Evolutionary conservation across 1,140 invertebrate genomes (phyloP), one percentile per base, ranked within the genome.

Genomic region (Dufourea novaeangliae): DNA sequence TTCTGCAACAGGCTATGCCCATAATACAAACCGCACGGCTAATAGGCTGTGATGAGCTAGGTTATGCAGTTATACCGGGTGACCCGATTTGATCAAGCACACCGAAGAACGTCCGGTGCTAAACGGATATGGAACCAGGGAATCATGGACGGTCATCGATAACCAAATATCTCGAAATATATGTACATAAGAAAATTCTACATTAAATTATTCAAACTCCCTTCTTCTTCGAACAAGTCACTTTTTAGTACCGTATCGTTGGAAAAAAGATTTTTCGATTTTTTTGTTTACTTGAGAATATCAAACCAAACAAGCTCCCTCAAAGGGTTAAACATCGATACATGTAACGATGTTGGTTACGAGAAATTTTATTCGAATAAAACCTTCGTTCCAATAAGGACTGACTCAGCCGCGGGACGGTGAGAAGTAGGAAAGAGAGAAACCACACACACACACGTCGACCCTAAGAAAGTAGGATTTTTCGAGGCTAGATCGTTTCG

Each of bases 401-500:
- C 20, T n/a, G 41, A 20, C 6, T 22, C 1, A 17, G 27, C 7
- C 7, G 20, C n/a, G 3, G 12, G 29, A 3, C 44, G 29, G 10
- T 11, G 25, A 27, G 8, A 25, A 5, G 46, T 7, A 22, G 50
- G 39, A 46, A 41, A 50, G 20, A 57, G 41, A 72, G 25, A 54
- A n/a, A 27, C 20, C n/a, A 77, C 34, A 61, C 12, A 41, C 69
- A 41, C 41, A 52, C 52, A 29, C 46, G 64, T 39, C 46, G 46
- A 22, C 20, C 46, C 41, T 52, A 63, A 37, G 68, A 74, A 75
- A 80, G 66, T 57, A 63, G 57, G 29, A 68, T 73, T 81, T 69
- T 70, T 81, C 69, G 75, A 81, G 82, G 82, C 70, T 78, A 84
- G 82, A 84, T 84, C 76, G n/a, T 64, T 73, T 69, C 70, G 22